These are phyloP conservation scores for Apteryx owenii DNA, from an alignment of 2,113 vertebrate genomes.

Conservation along the genomic window DNA sequence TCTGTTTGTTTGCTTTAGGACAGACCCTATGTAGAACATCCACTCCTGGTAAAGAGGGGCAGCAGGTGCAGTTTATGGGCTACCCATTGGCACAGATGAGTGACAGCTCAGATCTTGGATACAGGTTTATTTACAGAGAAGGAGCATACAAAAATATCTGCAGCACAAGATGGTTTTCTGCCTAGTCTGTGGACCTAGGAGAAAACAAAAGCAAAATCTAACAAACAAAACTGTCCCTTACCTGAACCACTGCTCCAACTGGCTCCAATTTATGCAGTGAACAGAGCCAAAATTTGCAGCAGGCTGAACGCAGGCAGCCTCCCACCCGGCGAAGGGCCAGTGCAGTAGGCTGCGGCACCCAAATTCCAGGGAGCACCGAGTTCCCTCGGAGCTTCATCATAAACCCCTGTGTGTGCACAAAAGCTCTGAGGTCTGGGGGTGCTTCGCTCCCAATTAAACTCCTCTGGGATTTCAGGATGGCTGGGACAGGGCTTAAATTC, in stretches of 20 bases:
- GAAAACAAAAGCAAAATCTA: neutral
- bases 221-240: neutral
- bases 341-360: neutral
- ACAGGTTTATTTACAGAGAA: neutral
- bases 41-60: neutral
- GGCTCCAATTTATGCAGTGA: neutral
- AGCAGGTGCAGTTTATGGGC: neutral
- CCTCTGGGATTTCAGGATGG: neutral
- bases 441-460: neutral
- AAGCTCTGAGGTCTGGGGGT: neutral
- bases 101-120: neutral
- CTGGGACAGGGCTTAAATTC: neutral
- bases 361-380: neutral
- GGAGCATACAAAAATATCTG: neutral
- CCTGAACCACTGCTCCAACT: neutral
- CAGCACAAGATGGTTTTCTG: neutral
- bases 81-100: neutral
- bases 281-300: neutral
- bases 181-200: neutral
- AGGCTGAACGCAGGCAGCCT: neutral
- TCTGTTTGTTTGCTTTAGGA: neutral
- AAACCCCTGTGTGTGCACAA: neutral
- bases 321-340: rapidly evolving
- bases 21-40: neutral
- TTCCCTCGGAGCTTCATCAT: neutral